A percentile compares a stretch with the other conserved stretches of the same genome.
These are phyloP conservation scores for Drymonia ruficornis DNA, from an alignment of 2,888 invertebrate species.

Conservation along the genomic window DNA sequence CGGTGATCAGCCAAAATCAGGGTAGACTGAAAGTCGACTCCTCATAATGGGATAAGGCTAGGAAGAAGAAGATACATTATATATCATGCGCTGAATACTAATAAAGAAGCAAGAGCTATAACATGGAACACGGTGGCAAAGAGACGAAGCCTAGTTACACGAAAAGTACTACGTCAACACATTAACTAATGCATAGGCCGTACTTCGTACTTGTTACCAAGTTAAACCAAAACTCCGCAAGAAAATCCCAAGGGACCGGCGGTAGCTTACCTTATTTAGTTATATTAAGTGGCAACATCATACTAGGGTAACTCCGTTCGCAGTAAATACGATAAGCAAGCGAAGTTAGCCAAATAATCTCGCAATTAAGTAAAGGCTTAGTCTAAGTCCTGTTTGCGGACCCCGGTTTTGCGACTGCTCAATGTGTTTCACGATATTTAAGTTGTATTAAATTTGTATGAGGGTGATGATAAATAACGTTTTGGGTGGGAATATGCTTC, in stretches of 20 bases:
- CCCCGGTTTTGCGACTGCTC: constrained; percentile 23
- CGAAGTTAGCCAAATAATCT: constrained; percentile 62
- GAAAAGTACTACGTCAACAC: neutral
- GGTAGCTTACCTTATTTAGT: constrained; percentile 25
- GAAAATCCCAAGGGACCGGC: constrained; percentile 17
- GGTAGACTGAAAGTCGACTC: no score
- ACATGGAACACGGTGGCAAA: no score
- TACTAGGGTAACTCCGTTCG: constrained; percentile 42
- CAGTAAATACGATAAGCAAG: constrained; percentile 64
- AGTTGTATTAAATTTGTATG: constrained; percentile 28
- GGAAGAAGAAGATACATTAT: no score
- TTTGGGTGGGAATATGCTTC: neutral
- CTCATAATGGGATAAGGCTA: no score
- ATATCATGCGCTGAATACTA: no score
- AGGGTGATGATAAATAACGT: neutral
- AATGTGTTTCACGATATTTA: constrained; percentile 15
- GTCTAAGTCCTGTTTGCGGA: constrained; percentile 51
- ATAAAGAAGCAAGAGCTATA: no score
- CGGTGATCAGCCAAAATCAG: no score
- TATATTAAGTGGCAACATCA: constrained; percentile 32
- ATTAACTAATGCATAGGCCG: constrained; percentile 5
- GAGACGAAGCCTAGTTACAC: neutral
- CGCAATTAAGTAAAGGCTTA: constrained; percentile 64
- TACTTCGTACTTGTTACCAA: constrained; percentile 12
- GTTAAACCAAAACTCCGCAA: constrained; percentile 15